Base-by-base conservation (phyloP, 2,888 invertebrate genomes). In the Andrena bucephala region DNA sequence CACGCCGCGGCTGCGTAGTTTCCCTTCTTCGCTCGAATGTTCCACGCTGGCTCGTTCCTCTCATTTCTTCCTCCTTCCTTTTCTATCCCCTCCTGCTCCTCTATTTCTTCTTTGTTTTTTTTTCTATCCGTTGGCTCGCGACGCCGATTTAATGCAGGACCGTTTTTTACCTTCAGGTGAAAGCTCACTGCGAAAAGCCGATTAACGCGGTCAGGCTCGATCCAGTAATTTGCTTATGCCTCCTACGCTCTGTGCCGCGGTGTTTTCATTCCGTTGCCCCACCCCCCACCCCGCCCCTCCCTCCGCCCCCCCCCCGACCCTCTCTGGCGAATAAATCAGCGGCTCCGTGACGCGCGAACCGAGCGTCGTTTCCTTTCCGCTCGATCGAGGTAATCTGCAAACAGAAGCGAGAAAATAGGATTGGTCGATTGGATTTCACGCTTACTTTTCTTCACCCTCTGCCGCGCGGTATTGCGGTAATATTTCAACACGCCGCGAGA, bases 191-290 rank as follows among this genome's bases (percentile, higher is more conserved):
- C 59, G 66, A 29, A 77, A 84, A 86, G 80, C 83, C 84, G 87
- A 84, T 87, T 83, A 83, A 70, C 69, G 13, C 52, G 70, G 67
- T 57, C 81, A 59, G 76, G 33, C 73, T 81, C 70, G 80, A 78
- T 76, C 75, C 76, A 24, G 83, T 85, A 86, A 89, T 85, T 88
- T 83, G 82, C 81, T 86, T 76, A 60, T 50, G 76, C 69, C 66
- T 67, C 68, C 48, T 59, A 70, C 62, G 74, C 27, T 8, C 42
- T 31, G 66, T 24, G 8, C 48, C 70, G 27, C 62, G 66, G 72
- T 31, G 77, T 73, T 79, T 76, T 87, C 88, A 68, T 81, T 70
- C 59, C 70, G 42, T n/a, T 48, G 33, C 27, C 2, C 10, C 7
- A 10, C 31, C 29, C n/a, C 16, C 10, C n/a, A n/a, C n/a, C n/a